Percentiles rank a stretch among this genome's conserved stretches.
phyloP scores from a whole-genome alignment of 2,113 vertebrate genomes.

The Pterocles orientalis region DNA sequence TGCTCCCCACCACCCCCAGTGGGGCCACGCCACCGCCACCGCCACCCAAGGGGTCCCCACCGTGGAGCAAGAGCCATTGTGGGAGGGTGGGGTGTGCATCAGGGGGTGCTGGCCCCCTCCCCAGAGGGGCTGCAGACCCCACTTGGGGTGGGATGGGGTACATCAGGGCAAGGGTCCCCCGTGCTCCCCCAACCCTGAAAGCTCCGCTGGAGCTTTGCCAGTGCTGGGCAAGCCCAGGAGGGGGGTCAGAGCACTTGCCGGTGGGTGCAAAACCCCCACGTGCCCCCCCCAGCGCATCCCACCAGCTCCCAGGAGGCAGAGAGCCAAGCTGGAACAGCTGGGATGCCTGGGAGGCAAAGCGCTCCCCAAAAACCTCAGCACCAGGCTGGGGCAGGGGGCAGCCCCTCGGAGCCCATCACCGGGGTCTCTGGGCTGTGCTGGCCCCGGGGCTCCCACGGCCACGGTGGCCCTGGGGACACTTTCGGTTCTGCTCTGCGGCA shows the following conservation, averaged over 20 bases:
- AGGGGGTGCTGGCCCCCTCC: neutral
- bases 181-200: rapidly evolving
- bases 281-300: neutral
- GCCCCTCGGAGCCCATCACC: neutral
- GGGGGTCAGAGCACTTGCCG: neutral
- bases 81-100: neutral
- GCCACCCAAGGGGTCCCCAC: neutral
- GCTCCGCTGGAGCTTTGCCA: neutral
- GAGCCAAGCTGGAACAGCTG: rapidly evolving
- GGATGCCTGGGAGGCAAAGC: rapidly evolving
- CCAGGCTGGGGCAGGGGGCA: neutral
- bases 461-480: neutral
- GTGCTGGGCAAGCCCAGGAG: neutral
- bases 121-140: rapidly evolving
- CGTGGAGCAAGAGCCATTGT: rapidly evolving
- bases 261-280: rapidly evolving
- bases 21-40: rapidly evolving
- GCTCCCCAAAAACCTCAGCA: neutral
- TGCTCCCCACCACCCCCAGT: rapidly evolving
- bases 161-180: rapidly evolving
- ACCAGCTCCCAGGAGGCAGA: neutral
- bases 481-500: conserved; percentile 27
- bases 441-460: neutral
- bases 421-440: neutral
- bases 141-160: neutral